Conservation (phyloP, 2,888 invertebrate genomes). For the Adelognathus sp. region DNA sequence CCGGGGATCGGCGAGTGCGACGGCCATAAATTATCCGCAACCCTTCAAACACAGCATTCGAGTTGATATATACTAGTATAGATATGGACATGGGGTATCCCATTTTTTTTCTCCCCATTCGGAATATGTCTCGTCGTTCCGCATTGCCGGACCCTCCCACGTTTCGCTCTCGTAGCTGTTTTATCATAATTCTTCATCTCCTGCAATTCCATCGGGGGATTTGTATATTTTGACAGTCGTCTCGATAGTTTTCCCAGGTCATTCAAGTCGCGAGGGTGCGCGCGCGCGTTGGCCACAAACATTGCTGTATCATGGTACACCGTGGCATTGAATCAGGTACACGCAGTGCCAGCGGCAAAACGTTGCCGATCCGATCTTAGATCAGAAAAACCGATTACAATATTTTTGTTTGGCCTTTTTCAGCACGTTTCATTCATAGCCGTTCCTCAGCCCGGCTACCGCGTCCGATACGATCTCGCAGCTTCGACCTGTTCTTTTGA, state of each 20-base stretch:
- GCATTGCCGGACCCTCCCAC: neutral
- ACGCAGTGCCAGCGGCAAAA: neutral
- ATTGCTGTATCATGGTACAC: neutral
- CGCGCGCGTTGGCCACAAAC: neutral
- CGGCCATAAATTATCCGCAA: constrained; percentile 68
- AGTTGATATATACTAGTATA: constrained; percentile 25
- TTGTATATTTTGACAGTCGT: too few species aligned
- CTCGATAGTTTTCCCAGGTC: too few species aligned
- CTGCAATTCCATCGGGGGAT: too few species aligned
- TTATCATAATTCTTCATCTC: too few species aligned
- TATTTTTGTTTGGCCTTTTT: constrained; percentile 34
- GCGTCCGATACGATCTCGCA: constrained; percentile 11
- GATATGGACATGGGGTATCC: constrained; percentile 14
- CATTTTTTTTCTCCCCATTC: constrained; percentile 30
- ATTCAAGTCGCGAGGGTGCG: neutral
- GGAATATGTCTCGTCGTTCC: constrained; percentile 30
- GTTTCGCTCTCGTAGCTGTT: neutral
- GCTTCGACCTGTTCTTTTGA: neutral
- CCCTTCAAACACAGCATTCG: constrained; percentile 68
- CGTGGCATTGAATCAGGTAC: neutral
- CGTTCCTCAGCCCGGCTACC: neutral
- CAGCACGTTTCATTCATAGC: neutral
- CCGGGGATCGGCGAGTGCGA: constrained; percentile 8
- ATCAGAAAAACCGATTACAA: constrained; percentile 9
- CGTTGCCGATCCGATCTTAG: constrained; percentile 19